Evolutionary conservation across 2,797 vertebrate genomes (phyloP), one percentile per base, ranked within the genome.

Genomic region (Melanotaenia nigrans): DNA sequence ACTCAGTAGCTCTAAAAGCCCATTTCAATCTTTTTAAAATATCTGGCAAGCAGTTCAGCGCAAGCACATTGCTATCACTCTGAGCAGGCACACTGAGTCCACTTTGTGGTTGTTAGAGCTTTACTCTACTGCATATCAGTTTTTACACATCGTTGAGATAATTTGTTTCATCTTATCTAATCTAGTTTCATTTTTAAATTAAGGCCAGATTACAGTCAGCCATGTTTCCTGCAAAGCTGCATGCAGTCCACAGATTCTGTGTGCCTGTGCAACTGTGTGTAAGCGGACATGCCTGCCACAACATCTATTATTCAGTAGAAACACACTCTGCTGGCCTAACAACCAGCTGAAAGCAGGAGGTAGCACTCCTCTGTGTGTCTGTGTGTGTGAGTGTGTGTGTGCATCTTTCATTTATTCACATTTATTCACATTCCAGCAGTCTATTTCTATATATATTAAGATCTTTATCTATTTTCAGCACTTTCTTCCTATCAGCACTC

Each of bases 281-380:
- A 62, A 53, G 61, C 45, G 61, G 78, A 83, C 75, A 87, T 87
- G 82, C 75, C 76, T 80, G 83, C 85, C 80, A 69, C 75, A 70
- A 38, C 81, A 91, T 91, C 83, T 83, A 90, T 90, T 89, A 91
- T 88, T 90, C 86, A 91, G 74, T 67, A 90, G 82, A 83, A 87
- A 89, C 78, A 87, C 85, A 85, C 88, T 88, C 83, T 86, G 65
- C 82, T 87, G 83, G 85, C 73, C 85, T 86, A 91, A 89, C 75
- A 82, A 90, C 80, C 87, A 75, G 78, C 87, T 82, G 85, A 90
- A 89, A 87, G 77, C 85, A 85, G 78, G 78, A 69, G 78, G 83
- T 80, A 86, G 81, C 79, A 68, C 64, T 82, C 66, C 28, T 40
- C 76, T 75, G 35, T 36, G 35, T 36, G 35, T 36, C 2, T 36